phyloP scores from a whole-genome alignment of 2,888 invertebrate species.

The Halictus quadricinctus region DNA sequence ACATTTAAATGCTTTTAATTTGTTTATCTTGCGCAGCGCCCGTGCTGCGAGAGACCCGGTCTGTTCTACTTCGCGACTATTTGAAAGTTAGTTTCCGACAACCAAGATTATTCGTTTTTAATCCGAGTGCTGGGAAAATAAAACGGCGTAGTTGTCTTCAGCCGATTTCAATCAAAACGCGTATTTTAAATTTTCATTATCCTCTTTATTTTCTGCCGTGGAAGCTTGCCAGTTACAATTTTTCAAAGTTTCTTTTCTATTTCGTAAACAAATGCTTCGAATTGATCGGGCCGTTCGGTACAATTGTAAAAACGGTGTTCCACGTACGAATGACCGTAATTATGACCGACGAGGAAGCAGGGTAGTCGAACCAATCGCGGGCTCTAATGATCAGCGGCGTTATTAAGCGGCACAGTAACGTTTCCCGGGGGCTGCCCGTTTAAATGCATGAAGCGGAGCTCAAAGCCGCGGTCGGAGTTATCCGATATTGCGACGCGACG shows the following conservation, averaged over 20 bases:
- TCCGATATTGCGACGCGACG: conserved; percentile 55
- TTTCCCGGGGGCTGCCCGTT: conserved; percentile 72
- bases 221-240: too few species aligned
- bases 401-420: conserved; percentile 68
- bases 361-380: conserved; percentile 36
- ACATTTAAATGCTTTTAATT: not conserved
- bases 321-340: too few species aligned
- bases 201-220: too few species aligned
- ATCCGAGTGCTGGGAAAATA: not conserved
- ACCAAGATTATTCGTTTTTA: not conserved
- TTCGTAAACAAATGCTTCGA: too few species aligned
- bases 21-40: not conserved
- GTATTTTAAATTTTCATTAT: too few species aligned
- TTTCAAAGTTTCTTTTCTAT: too few species aligned
- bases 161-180: too few species aligned
- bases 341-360: not conserved
- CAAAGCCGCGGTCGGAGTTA: conserved; percentile 48
- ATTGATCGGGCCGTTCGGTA: too few species aligned
- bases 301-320: too few species aligned
- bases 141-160: not conserved
- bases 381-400: conserved; percentile 50
- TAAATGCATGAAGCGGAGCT: conserved; percentile 76
- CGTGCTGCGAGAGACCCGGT: not conserved
- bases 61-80: not conserved
- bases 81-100: not conserved